Evolutionary conservation across 1,140 invertebrate genomes (phyloP).

Genomic region (Augochlora pura): DNA sequence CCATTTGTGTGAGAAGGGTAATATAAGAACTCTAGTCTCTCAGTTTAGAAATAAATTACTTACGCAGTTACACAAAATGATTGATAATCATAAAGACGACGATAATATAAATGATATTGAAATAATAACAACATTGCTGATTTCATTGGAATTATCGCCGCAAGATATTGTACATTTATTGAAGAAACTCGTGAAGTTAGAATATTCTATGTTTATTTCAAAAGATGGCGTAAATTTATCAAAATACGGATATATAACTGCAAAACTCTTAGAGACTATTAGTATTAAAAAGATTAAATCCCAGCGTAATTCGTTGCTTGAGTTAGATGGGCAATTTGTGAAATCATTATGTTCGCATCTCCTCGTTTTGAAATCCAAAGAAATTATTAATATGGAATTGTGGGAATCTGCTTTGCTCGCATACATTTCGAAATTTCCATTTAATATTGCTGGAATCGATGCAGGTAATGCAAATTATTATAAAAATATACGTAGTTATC

Average conservation of each 20-base stretch:
- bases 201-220: constrained; percentile 55
- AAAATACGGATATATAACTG: constrained; percentile 63
- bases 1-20: constrained; percentile 46
- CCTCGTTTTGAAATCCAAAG: constrained; percentile 56
- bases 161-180: constrained; percentile 61
- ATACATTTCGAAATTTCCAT: constrained; percentile 83
- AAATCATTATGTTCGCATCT: constrained; percentile 59
- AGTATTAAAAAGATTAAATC: constrained; percentile 15
- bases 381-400: constrained; percentile 74
- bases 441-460: constrained; percentile 78
- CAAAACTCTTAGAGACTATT: constrained; percentile 67
- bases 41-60: constrained; percentile 72
- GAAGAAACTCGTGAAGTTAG: constrained; percentile 53
- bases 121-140: constrained; percentile 48
- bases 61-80: constrained; percentile 53
- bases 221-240: constrained; percentile 64
- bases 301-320: constrained; percentile 19
- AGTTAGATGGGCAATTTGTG: constrained; percentile 58
- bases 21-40: constrained; percentile 48
- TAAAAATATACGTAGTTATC: constrained; percentile 19
- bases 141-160: constrained; percentile 60
- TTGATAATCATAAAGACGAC: constrained; percentile 51
- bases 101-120: constrained; percentile 21
- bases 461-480: constrained; percentile 60
- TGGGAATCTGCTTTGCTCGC: constrained; percentile 80